A percentile compares a stretch with the other conserved stretches of the same genome.
Evolutionary conservation across 2,888 invertebrate genomes (phyloP).

Genomic region (Cancer borealis): DNA sequence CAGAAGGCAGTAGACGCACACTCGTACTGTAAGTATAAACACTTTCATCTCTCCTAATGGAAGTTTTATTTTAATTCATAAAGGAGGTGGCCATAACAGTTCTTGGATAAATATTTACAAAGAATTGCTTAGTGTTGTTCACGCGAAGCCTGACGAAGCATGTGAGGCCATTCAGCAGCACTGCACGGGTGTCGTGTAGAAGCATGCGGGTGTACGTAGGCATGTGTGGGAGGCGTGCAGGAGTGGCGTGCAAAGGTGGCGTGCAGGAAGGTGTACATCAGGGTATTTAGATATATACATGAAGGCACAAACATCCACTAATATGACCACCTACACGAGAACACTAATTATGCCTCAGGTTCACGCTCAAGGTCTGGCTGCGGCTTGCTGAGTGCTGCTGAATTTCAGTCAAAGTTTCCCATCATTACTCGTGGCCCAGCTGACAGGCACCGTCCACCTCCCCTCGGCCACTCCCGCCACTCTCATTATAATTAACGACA

Average conservation of each 20-base stretch:
- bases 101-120: not conserved
- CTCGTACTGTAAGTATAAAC: not conserved
- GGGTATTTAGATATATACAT: not conserved
- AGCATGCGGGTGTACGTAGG: not conserved
- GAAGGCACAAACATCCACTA: not conserved
- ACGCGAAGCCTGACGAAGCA: not conserved
- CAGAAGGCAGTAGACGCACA: not conserved
- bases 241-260: no score
- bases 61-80: not conserved
- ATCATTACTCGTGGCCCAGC: conserved; percentile 12
- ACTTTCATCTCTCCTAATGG: not conserved
- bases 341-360: not conserved
- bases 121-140: no score
- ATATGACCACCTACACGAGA: not conserved
- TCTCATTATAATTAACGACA: conserved; percentile 34
- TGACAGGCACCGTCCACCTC: conserved; percentile 26
- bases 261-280: not conserved
- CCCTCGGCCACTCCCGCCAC: conserved; percentile 33
- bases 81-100: not conserved
- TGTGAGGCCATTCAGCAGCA: not conserved
- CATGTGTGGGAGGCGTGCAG: no score
- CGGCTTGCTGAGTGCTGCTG: conserved; percentile 12
- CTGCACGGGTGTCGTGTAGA: not conserved
- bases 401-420: conserved; percentile 14
- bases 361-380: not conserved